Evolutionary conservation across 2,797 vertebrate species (phyloP), one percentile per base, ranked within the genome.

Genomic region (Peromyscus attwateri): DNA sequence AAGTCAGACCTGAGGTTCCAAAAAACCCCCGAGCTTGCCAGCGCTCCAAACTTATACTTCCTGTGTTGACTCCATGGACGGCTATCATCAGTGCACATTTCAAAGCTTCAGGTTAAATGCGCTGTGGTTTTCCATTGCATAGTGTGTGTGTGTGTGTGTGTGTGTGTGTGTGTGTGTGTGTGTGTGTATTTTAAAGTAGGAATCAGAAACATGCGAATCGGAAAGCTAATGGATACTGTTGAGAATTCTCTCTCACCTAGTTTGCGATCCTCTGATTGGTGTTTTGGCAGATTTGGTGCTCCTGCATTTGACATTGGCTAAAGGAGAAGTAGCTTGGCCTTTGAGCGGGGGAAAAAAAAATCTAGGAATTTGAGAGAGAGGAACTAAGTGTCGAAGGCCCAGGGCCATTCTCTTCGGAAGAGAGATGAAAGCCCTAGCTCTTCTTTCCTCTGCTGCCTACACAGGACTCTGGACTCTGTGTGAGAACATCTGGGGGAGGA

Each of bases 101-200:
- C 92, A 97, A 97, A 96, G 96, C 80, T 97, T 92, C 95, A 97
- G 94, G 91, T 97, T 97, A 88, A 97, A 95, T 79, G 68, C 46
- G 29, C 23, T 89, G 43, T 82, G 83, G 94, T 93, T 96, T 97
- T 79, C 89, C 71, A 85, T 91, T 95, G 95, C 80, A 75, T 70
- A 95, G 8, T n/a, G 0, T 19, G 25, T 27, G 62, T 64, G 60
- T 62, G 25, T 60, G 57, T 21, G 57, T 16, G 66, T 34, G 66
- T 68, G 68, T 19, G 66, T 70, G 66, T 70, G 68, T 70, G 68
- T 70, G 68, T 37, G 68, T 71, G 68, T n/a, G 64, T 66, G 68
- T 71, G 68, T 71, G 68, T 71, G 34, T 71, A 12, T 71, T 97
- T 97, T 93, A 82, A 96, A 94, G n/a, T 68, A 64, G 73, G 62